Conservation (phyloP, 2,888 invertebrate genomes). For the Belgica antarctica region DNA sequence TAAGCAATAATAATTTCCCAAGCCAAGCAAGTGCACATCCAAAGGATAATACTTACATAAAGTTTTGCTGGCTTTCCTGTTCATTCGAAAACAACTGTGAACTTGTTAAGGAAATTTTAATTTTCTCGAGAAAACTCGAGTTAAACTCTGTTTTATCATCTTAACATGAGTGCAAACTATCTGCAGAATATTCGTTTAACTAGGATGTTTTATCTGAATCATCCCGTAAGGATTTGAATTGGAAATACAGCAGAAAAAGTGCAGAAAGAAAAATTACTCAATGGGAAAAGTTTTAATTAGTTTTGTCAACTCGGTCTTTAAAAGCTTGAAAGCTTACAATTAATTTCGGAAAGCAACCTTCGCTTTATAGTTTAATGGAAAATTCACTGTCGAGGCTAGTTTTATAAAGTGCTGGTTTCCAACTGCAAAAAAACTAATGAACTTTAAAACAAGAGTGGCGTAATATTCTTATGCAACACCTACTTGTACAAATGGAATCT, state of each 20-base stretch:
- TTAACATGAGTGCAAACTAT: too few relatives aligned
- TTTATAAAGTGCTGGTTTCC: too few relatives aligned
- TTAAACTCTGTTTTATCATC: background rate
- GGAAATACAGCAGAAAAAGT: conserved; percentile 1
- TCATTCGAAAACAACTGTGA: too few relatives aligned
- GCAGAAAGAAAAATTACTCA: background rate
- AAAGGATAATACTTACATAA: too few relatives aligned
- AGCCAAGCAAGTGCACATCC: too few relatives aligned
- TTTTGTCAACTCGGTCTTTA: too few relatives aligned
- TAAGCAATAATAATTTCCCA: too few relatives aligned
- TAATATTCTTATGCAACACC: background rate
- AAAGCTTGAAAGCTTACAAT: too few relatives aligned
- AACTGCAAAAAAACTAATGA: too few relatives aligned
- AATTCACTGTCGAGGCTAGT: too few relatives aligned
- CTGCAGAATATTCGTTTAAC: background rate
- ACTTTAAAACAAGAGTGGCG: background rate
- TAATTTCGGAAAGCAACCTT: background rate
- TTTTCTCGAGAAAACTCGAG: background rate
- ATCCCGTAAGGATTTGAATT: background rate
- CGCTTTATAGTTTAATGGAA: too few relatives aligned
- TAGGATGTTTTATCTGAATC: background rate
- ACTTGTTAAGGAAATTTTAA: background rate
- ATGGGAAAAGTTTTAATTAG: conserved; percentile 15
- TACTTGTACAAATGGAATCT: background rate
- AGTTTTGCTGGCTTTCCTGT: too few relatives aligned